These are phyloP conservation scores for Apostichopus californicus DNA, from an alignment of 35 echinoderm and acorn worm species.

Conservation along the genomic window DNA sequence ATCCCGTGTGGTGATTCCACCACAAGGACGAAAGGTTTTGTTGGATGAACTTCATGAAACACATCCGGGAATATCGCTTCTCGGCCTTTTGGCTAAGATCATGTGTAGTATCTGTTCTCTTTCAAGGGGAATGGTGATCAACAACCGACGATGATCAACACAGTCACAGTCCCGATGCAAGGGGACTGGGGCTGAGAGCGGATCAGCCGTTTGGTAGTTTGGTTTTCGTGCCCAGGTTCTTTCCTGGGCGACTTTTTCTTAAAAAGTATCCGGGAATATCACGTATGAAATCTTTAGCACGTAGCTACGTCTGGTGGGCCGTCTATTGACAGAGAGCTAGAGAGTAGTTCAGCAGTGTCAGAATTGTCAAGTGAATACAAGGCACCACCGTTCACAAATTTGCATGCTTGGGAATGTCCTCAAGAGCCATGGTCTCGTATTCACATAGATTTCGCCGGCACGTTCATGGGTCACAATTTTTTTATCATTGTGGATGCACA, in stretches of 20 bases:
- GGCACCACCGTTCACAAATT: conserved; percentile 26
- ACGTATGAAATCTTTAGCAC: conserved; percentile 69
- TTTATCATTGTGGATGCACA: conserved; percentile 70
- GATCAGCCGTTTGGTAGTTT: no score
- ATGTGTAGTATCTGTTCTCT: no score
- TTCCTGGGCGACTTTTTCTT: no score
- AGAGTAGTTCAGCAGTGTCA: conserved; percentile 57
- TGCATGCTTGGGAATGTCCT: conserved; percentile 70
- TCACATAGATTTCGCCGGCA: conserved; percentile 71
- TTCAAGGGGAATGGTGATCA: no score
- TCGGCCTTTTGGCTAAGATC: no score
- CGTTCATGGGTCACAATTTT: conserved; percentile 56
- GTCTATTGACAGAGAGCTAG: conserved; percentile 48
- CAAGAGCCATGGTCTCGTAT: conserved; percentile 62
- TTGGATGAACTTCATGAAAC: conserved; percentile 51
- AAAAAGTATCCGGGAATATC: conserved; percentile 1
- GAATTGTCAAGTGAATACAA: conserved; percentile 50
- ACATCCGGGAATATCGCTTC: background rate
- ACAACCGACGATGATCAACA: background rate
- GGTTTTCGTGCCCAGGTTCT: no score
- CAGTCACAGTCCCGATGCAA: no score
- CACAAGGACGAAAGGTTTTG: background rate
- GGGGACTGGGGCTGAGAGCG: no score
- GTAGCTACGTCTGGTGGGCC: conserved; percentile 84
- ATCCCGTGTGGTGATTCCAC: background rate